Evolutionary conservation across 2,888 invertebrate genomes (phyloP), one percentile per base, ranked within the genome.

Genomic region (Bombylius discolor): DNA sequence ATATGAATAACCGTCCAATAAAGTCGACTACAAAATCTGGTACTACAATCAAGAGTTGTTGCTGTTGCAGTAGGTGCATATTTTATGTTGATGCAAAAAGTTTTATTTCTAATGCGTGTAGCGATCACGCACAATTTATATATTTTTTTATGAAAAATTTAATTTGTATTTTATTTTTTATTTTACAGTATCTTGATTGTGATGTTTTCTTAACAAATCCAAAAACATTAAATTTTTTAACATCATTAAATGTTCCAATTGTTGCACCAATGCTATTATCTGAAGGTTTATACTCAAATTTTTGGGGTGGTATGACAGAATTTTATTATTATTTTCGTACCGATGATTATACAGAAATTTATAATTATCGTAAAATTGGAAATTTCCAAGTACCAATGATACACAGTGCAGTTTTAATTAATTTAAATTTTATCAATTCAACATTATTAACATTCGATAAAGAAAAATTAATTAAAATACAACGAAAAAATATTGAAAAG

Each of bases 251-350:
- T 45, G 65, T 81, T 13, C 77, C 81, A 5, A 77, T 94, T 11
- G 81, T 85, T 5, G 86, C 93, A 0, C 96, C 97, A 0, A 84
- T 96, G 85, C 75, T 97, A 39, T 77, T 83, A 54, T 89, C 94
- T 0, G 88, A 91, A 58, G 88, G 89, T 13, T 72, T 89, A 45
- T 97, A 96, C 71, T 92, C 93, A 23, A 98, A 98, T 72, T 98
- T 92, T 73, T 98, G 97, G 97, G 89, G 89, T 64, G 96, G 88
- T 5, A 94, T 97, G 89, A 83, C 87, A 0, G 78, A 82, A 1
- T 80, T 87, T 59, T 93, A 87, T 68, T 89, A 95, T 69, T 92
- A 92, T 68, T 73, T 80, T 61, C 78, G 95, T 65, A 89, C 92
- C 0, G 86, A 89, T 6, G 84, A 88, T 49, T 98, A 97, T 69